These are phyloP conservation scores for Vollenhovia emeryi DNA, from an alignment of 1,140 invertebrate species.

Conservation along the genomic window DNA sequence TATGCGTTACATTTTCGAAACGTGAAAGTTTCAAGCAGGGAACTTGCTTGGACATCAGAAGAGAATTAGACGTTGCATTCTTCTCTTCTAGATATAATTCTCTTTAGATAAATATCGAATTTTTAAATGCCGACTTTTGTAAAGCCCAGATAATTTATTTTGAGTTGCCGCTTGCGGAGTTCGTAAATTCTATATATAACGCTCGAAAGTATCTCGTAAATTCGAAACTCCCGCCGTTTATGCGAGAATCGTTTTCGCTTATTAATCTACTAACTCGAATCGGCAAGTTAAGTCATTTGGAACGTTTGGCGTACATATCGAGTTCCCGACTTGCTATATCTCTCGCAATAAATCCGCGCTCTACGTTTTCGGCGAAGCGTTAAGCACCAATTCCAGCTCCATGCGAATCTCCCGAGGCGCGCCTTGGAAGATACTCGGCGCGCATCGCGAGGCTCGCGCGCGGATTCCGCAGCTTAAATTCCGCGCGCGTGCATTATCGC, in stretches of 20 bases:
- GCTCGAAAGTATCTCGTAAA: not conserved
- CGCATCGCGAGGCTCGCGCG: not conserved
- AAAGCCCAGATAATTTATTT: not conserved
- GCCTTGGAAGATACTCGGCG: not conserved
- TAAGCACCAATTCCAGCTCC: not conserved
- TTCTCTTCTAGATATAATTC: not conserved
- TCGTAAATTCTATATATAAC: not conserved
- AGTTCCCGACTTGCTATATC: not conserved
- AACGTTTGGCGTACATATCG: not conserved
- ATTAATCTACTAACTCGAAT: not conserved
- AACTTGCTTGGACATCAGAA: not conserved
- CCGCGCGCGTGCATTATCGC: slow-evolving; percentile 25
- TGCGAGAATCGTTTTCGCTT: not conserved
- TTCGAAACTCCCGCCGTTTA: not conserved
- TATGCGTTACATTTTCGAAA: too few relatives aligned
- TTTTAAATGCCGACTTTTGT: not conserved
- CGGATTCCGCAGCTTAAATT: slow-evolving; percentile 14
- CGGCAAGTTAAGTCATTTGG: not conserved
- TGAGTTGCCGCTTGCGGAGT: not conserved
- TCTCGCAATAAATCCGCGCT: not conserved
- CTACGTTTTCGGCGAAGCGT: not conserved
- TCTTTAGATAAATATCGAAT: not conserved
- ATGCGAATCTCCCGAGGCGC: not conserved
- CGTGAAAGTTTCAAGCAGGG: not conserved
- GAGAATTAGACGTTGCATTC: not conserved